These are phyloP conservation scores for Lordiphosa clarofinis DNA, from an alignment of 1,140 invertebrate genomes.

Conservation along the genomic window DNA sequence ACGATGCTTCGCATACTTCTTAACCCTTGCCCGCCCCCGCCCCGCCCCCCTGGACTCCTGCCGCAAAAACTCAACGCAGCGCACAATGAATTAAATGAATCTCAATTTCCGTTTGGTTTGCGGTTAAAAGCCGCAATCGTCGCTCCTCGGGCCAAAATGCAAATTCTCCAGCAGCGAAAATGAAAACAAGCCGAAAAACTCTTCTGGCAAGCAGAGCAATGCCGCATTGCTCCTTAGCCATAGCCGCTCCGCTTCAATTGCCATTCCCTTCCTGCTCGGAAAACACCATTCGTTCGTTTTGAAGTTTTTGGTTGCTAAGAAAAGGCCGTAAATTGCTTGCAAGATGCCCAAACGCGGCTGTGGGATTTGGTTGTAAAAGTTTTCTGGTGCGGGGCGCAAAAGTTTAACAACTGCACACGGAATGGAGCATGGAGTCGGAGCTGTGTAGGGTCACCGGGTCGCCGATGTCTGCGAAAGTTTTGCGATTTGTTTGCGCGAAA, in stretches of 20 bases:
- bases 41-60: slow-evolving; percentile 1
- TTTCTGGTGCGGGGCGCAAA: slow-evolving; percentile 31
- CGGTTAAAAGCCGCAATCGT: slow-evolving; percentile 71
- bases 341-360: slow-evolving; percentile 54
- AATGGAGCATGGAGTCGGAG: neutral
- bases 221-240: slow-evolving; percentile 15
- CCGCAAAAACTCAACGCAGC: slow-evolving; percentile 30
- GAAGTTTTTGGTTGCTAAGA: slow-evolving; percentile 42
- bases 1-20: slow-evolving; percentile 29
- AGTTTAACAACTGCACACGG: slow-evolving; percentile 55
- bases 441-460: slow-evolving; percentile 35
- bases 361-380: slow-evolving; percentile 38
- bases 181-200: slow-evolving; percentile 68
- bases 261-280: slow-evolving; percentile 16
- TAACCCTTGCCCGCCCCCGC: too few relatives aligned
- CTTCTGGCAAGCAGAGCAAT: slow-evolving; percentile 11
- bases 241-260: slow-evolving; percentile 45
- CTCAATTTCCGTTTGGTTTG: slow-evolving; percentile 78
- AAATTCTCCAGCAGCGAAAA: slow-evolving; percentile 61
- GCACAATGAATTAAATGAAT: slow-evolving; percentile 78
- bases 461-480: slow-evolving; percentile 60
- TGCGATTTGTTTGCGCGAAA: slow-evolving; percentile 76
- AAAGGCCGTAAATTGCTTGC: slow-evolving; percentile 70
- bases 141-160: slow-evolving; percentile 44
- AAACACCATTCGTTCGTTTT: slow-evolving; percentile 34